These are phyloP conservation scores for Botrylloides violaceus DNA, from an alignment of 23 tunicate genomes.

Conservation along the genomic window DNA sequence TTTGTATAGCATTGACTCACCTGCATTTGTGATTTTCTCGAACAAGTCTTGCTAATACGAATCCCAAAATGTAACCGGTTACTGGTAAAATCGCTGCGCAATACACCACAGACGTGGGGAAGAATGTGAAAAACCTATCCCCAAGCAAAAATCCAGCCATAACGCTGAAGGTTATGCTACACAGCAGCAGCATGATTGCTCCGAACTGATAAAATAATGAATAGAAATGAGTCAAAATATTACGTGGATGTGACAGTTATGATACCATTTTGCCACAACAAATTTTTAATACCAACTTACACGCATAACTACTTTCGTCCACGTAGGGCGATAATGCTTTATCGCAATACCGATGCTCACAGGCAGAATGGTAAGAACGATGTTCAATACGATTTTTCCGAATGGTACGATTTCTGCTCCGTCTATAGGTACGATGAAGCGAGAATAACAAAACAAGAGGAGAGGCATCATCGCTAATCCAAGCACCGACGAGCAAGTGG, in stretches of 20 bases:
- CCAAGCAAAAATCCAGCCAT: conserved; percentile 64
- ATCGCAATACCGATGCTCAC: conserved; percentile 68
- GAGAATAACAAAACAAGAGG: conserved; percentile 56
- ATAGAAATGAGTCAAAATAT: too few relatives aligned
- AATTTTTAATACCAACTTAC: conserved; percentile 24
- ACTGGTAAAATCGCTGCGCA: conserved; percentile 80
- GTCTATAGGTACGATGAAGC: conserved; percentile 47
- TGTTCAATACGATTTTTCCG: conserved; percentile 74
- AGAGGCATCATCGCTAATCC: conserved; percentile 95
- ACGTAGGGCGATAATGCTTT: conserved; percentile 53
- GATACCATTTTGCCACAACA: background rate
- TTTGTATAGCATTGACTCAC: too few relatives aligned
- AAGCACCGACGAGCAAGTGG: conserved; percentile 81
- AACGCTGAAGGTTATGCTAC: conserved; percentile 38
- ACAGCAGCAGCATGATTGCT: conserved; percentile 37
- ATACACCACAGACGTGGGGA: conserved; percentile 40
- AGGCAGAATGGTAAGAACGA: conserved; percentile 60
- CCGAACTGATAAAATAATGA: conserved; percentile 38
- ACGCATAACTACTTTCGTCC: conserved; percentile 63
- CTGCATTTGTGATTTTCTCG: conserved; percentile 86
- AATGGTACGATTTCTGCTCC: conserved; percentile 60
- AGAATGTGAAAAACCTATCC: conserved; percentile 61
- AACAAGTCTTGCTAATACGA: conserved; percentile 50
- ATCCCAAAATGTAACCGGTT: conserved; percentile 70
- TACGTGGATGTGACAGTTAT: background rate